Percentiles rank a stretch among this genome's conserved stretches.
Evolutionary conservation across 2,888 invertebrate species (phyloP).

Genomic region (Tenthredo scrophulariae): DNA sequence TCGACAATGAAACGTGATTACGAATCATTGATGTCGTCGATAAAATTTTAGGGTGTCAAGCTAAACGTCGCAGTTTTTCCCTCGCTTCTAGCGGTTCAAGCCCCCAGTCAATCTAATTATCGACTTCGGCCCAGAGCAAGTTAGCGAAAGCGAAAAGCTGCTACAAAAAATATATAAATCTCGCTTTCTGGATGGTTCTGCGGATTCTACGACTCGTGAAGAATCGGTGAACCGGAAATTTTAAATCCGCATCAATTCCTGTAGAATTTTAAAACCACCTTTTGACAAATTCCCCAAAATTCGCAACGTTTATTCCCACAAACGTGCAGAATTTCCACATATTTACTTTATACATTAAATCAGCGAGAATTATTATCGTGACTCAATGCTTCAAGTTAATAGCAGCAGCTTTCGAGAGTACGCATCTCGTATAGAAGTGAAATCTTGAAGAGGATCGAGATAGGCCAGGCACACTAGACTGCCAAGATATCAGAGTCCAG

Average conservation of each 20-base stretch:
- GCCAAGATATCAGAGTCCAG: slow-evolving; percentile 3
- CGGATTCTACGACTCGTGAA: neutral
- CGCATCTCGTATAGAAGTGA: neutral
- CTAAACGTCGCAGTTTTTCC: slow-evolving; percentile 2
- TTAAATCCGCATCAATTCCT: neutral
- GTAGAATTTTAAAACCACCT: neutral
- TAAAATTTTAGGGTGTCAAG: neutral
- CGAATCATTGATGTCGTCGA: slow-evolving; percentile 12
- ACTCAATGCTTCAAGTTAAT: neutral
- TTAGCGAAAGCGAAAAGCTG: neutral
- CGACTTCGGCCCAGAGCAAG: neutral
- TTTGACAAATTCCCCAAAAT: neutral
- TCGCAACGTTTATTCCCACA: neutral
- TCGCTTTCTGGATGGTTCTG: neutral
- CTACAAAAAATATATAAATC: neutral
- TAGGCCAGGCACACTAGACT: neutral
- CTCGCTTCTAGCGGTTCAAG: neutral
- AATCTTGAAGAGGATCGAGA: slow-evolving; percentile 3
- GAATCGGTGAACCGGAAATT: neutral
- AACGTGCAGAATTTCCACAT: neutral
- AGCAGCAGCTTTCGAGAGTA: neutral
- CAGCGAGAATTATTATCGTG: neutral
- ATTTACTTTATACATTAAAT: neutral
- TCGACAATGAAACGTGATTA: slow-evolving; percentile 24
- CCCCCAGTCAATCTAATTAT: slow-evolving; percentile 18